A percentile compares a stretch with the other conserved stretches of the same genome.
These are phyloP conservation scores for Rhynchopsitta pachyrhyncha DNA, from an alignment of 2,113 vertebrate genomes.

Conservation along the genomic window DNA sequence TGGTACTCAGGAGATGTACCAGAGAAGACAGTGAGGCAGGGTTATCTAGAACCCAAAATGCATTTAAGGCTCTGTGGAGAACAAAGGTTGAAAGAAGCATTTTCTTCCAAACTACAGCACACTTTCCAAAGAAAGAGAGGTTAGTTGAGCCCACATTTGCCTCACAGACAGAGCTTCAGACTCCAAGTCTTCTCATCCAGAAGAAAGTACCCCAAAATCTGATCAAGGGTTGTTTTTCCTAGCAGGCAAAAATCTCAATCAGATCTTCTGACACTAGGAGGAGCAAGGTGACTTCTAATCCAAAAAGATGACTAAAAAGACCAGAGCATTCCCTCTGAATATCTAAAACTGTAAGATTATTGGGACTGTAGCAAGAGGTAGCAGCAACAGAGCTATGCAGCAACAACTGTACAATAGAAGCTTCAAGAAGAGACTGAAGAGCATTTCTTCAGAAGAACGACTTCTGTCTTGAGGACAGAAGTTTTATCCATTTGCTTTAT, in stretches of 20 bases:
- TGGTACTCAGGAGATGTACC: background rate
- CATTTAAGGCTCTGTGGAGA: background rate
- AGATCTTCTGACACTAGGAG: background rate
- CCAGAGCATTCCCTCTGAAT: background rate
- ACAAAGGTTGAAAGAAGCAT: background rate
- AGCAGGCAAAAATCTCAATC: background rate
- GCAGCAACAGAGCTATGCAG: constrained; percentile 18
- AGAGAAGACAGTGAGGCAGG: constrained; percentile 16
- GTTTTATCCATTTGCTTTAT: constrained; percentile 21
- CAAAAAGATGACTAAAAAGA: background rate
- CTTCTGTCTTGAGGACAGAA: constrained; percentile 14
- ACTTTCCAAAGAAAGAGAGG: background rate
- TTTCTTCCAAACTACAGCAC: background rate
- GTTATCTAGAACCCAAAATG: background rate
- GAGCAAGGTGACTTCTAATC: background rate
- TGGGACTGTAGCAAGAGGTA: background rate
- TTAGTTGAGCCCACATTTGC: background rate
- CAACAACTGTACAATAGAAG: constrained; percentile 15
- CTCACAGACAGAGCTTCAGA: background rate
- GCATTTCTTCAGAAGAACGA: constrained; percentile 25
- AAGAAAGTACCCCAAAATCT: constrained; percentile 2
- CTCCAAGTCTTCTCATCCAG: background rate
- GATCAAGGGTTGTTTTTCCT: background rate
- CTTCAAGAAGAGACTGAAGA: constrained; percentile 24
- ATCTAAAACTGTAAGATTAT: background rate